A percentile compares a stretch with the other conserved stretches of the same genome.
These are phyloP conservation scores for Xestia c-nigrum DNA, from an alignment of 2,888 invertebrate genomes.

Conservation along the genomic window DNA sequence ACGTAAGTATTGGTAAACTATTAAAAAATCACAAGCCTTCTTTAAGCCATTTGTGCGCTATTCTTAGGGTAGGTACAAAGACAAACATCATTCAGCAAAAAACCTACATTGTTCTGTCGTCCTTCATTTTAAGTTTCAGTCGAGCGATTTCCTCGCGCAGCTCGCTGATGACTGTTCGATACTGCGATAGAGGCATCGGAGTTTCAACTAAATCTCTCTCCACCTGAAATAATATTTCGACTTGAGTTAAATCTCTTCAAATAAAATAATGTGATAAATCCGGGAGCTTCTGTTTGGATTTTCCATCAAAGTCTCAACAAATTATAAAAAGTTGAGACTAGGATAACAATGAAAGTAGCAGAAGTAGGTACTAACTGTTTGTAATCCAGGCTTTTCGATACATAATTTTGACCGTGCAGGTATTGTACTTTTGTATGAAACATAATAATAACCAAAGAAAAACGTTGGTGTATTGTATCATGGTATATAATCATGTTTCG, in stretches of 20 bases:
- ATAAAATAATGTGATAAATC: background rate
- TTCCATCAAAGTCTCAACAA: background rate
- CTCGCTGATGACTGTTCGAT: slow-evolving; percentile 95
- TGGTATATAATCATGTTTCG: background rate
- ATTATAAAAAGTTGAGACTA: no score
- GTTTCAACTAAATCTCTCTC: slow-evolving; percentile 92
- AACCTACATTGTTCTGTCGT: slow-evolving; percentile 90
- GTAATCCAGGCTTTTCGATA: background rate
- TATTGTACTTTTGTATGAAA: background rate
- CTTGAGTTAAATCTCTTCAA: background rate
- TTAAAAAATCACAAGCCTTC: background rate
- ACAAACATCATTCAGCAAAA: slow-evolving; percentile 21
- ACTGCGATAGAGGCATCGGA: slow-evolving; percentile 95
- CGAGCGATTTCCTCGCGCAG: slow-evolving; percentile 96
- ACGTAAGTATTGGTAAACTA: background rate
- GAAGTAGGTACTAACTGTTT: background rate
- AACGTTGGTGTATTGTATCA: background rate
- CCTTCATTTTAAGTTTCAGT: slow-evolving; percentile 95
- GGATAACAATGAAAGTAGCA: background rate
- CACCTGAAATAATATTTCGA: slow-evolving; percentile 83
- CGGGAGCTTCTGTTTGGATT: background rate
- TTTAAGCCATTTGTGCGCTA: background rate
- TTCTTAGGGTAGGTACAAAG: background rate
- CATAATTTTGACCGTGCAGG: background rate
- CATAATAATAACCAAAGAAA: background rate